Base-by-base conservation (phyloP, 2,797 vertebrate species). In the Oryzias dopingdopingensis region DNA sequence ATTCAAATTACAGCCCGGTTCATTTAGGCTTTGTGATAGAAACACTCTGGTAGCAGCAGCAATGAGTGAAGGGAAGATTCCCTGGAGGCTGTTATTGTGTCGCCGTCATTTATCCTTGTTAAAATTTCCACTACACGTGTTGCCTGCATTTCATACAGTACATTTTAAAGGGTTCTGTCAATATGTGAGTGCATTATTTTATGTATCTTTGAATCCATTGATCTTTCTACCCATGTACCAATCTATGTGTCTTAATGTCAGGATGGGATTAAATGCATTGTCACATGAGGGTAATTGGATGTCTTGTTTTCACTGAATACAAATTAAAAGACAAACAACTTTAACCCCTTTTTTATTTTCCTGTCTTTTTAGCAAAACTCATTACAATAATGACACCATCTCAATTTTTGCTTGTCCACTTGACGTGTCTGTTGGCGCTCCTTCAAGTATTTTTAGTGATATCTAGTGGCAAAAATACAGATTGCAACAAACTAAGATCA, bases 61-160 rank as follows among this genome's bases (percentile, higher is more conserved):
- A 67, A 59, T 59, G 53, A 74, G 63, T 17, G 16, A 70, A 52
- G 42, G 58, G 50, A 72, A 29, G 50, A 64, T 67, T 75, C 80
- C 79, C 70, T 53, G 15, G 69, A 69, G 79, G 69, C 43, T 47
- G 63, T 49, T 52, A 53, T 47, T 14, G 52, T 70, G 74, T 80
- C 68, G 52, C 68, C 23, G 52, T 56, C 79, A 86, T 89, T 88
- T 82, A 82, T 89, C 85, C 80, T 86, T 72, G 78, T 86, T 87
- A 88, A 83, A 75, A 81, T 84, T 79, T 81, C 79, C 83, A 85
- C 79, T 80, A 79, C 60, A 67, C 64, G n/a, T 61, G 62, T 65
- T 66, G 71, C 54, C 67, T 52, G 63, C 61, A 75, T 68, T 65
- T 83, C 70, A 72, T 72, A 37, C 32, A 13, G 3, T 37, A 66